Conservation (phyloP, 2,888 invertebrate genomes). For the Drosophila pseudotalamancana region DNA sequence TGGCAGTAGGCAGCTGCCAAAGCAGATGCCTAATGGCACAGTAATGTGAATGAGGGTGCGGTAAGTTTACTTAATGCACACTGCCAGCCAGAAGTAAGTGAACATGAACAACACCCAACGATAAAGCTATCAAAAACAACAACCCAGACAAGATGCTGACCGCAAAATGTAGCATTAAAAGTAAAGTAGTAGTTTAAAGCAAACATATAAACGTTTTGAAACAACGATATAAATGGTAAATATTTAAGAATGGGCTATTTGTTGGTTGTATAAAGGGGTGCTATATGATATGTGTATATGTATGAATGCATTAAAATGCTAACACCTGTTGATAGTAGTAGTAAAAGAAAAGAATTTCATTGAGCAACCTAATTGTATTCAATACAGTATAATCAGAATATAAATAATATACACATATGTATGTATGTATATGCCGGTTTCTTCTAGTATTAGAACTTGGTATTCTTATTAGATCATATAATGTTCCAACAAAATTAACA, state of each 20-base stretch:
- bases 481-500: slow-evolving; percentile 3
- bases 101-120: slow-evolving; percentile 12
- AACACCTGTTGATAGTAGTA: slow-evolving; percentile 16
- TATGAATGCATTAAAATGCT: neutral
- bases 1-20: slow-evolving; percentile 33
- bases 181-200: slow-evolving; percentile 17
- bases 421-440: neutral
- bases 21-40: slow-evolving; percentile 67
- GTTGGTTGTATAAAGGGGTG: neutral
- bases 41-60: slow-evolving; percentile 51
- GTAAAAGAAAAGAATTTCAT: neutral
- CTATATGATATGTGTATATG: neutral
- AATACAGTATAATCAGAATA: too few relatives aligned
- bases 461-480: slow-evolving; percentile 18
- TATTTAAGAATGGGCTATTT: neutral
- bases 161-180: neutral
- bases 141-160: neutral
- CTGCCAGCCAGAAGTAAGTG: slow-evolving; percentile 27
- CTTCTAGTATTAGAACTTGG: neutral
- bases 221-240: slow-evolving; percentile 11
- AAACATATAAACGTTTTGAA: neutral
- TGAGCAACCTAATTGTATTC: too few relatives aligned
- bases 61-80: slow-evolving; percentile 39
- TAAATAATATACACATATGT: too few relatives aligned
- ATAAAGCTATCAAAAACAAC: slow-evolving; percentile 16